Evolutionary conservation across 2,113 vertebrate genomes (phyloP).

Genomic region (Cyanistes caeruleus): DNA sequence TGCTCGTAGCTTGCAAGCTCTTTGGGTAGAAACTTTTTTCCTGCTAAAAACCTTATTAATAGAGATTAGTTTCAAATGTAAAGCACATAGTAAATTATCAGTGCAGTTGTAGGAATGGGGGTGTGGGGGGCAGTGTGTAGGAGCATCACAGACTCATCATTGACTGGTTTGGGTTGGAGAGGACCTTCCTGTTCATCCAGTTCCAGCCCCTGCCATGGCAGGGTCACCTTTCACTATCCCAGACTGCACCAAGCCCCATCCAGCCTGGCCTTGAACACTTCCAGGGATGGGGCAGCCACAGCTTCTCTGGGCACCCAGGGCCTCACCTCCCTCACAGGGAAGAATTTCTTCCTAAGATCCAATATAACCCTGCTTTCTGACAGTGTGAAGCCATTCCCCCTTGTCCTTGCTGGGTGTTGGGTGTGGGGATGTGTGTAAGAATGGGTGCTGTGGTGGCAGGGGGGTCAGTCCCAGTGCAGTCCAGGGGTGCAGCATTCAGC

Average conservation of each 20-base stretch:
- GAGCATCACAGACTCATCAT: background rate
- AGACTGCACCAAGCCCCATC: fast-evolving
- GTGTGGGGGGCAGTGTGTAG: background rate
- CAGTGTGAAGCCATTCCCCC: background rate
- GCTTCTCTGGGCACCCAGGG: background rate
- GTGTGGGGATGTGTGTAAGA: background rate
- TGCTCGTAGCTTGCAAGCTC: background rate
- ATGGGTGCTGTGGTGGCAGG: fast-evolving
- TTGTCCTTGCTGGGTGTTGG: background rate
- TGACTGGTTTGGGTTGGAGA: background rate
- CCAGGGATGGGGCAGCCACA: background rate
- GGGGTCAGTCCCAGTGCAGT: background rate
- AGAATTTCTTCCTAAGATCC: background rate
- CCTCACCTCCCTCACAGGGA: background rate
- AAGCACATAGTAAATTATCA: background rate
- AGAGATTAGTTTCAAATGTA: background rate
- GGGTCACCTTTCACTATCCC: fast-evolving
- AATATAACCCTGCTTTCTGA: background rate
- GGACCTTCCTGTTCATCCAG: background rate
- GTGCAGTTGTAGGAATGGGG: background rate
- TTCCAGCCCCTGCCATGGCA: background rate
- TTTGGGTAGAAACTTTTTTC: background rate
- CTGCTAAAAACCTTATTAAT: background rate
- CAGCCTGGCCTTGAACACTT: fast-evolving
- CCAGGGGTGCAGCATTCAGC: background rate